Percentiles rank a stretch among this genome's conserved stretches.
Evolutionary conservation across 2,888 invertebrate species (phyloP).

Genomic region (Machimus rusticus): DNA sequence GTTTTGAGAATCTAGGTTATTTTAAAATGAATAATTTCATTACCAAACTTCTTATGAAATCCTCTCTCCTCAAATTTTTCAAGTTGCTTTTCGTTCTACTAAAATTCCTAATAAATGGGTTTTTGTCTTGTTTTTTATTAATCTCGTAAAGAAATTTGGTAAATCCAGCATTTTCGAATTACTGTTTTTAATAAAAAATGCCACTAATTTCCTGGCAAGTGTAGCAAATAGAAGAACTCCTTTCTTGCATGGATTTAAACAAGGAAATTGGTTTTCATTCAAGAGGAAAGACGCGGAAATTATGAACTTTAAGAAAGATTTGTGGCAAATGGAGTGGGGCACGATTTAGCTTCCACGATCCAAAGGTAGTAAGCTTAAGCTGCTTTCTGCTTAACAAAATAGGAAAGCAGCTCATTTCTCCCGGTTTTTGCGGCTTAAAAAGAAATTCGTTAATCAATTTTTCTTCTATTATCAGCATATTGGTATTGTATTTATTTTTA

Average conservation of each 20-base stretch:
- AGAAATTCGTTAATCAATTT: neutral
- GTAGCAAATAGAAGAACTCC: neutral
- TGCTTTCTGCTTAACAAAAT: neutral
- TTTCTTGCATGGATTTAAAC: constrained; percentile 7
- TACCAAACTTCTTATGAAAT: neutral
- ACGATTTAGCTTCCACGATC: neutral
- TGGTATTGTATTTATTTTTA: too few species aligned
- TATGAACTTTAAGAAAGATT: neutral
- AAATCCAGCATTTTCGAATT: neutral
- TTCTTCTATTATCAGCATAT: neutral
- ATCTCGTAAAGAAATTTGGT: neutral
- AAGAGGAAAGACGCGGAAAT: neutral
- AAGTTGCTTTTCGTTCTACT: neutral
- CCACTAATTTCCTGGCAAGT: neutral
- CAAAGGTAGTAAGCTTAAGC: neutral
- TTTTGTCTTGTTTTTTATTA: neutral
- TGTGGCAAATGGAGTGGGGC: neutral
- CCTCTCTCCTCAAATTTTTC: neutral
- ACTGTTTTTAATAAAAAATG: neutral
- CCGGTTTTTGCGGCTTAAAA: neutral
- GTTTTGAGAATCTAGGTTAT: neutral
- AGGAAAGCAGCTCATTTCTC: neutral
- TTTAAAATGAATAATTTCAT: neutral
- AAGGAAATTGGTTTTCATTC: constrained; percentile 25
- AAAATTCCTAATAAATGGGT: neutral